Evolutionary conservation across 2,888 invertebrate genomes (phyloP), one percentile per base, ranked within the genome.

Genomic region (Timandra comae): DNA sequence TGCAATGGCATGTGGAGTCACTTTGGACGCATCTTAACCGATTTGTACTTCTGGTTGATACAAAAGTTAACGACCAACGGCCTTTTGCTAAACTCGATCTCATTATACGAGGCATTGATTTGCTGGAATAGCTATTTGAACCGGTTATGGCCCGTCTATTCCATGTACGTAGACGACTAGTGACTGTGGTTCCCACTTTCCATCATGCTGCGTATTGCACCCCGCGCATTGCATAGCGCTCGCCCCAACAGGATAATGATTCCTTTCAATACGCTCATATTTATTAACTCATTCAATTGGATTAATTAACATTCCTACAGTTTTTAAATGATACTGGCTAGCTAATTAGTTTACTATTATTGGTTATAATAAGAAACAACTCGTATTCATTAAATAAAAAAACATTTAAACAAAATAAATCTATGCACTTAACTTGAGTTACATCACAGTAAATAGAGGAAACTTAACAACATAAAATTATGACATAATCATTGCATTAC

Each of bases 1-100:
- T 65, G 69, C 71, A 66, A 63, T 63, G 76, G 72, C 67, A 76
- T 78, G 67, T 73, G 61, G 48, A 63, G 62, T 59, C 63, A 63
- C 63, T 72, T 70, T 63, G 68, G 64, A 52, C 56, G 65, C 62
- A 53, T 64, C 63, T 66, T 72, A 71, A 75, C 76, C 71, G 68
- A 68, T 67, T 67, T 56, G 52, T 24, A 24, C 7, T 16, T 2
- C 9, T 11, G 7, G 11, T 61, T 62, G 57, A 62, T 57, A 55
- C 52, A 50, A 46, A 56, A 58, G 52, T 52, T 53, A 61, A 66
- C 63, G 58, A 61, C 53, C 61, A 61, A 56, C 60, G 56, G 60
- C 52, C 54, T 43, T 52, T 56, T 57, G 53, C 60, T 64, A 55
- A 63, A 64, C 62, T 62, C 62, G 56, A 63, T 66, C 57, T 57